Evolutionary conservation across 2,888 invertebrate species (phyloP).

Genomic region (Crioceris asparagi): DNA sequence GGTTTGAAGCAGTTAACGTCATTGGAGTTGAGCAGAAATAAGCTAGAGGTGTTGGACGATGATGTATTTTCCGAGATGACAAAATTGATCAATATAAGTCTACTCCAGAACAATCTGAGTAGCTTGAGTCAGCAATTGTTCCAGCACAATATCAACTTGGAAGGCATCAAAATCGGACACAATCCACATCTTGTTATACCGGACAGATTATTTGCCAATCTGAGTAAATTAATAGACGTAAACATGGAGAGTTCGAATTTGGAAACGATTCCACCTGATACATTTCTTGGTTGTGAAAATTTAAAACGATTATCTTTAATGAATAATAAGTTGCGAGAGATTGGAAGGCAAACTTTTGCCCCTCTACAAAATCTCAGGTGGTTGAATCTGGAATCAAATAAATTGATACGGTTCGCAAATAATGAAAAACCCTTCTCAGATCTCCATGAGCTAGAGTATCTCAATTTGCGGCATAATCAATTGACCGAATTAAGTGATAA

Average conservation of each 20-base stretch:
- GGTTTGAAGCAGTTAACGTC: slow-evolving; percentile 51
- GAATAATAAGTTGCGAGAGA: slow-evolving; percentile 42
- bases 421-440: slow-evolving; percentile 49
- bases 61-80: slow-evolving; percentile 42
- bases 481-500: not conserved
- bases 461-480: slow-evolving; percentile 9
- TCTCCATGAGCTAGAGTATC: slow-evolving; percentile 15
- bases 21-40: slow-evolving; percentile 60
- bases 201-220: slow-evolving; percentile 37
- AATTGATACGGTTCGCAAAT: no score
- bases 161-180: slow-evolving; percentile 43
- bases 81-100: slow-evolving; percentile 20
- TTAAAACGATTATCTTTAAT: slow-evolving; percentile 51
- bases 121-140: slow-evolving; percentile 50
- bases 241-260: slow-evolving; percentile 34
- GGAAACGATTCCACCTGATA: slow-evolving; percentile 46
- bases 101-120: slow-evolving; percentile 34
- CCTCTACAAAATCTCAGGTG: slow-evolving; percentile 51
- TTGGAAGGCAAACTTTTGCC: slow-evolving; percentile 47
- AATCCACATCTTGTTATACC: slow-evolving; percentile 19
- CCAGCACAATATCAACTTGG: slow-evolving; percentile 46
- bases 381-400: slow-evolving; percentile 59
- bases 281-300: slow-evolving; percentile 49
- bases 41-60: slow-evolving; percentile 48
- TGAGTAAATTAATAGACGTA: slow-evolving; percentile 37